Base-by-base conservation (phyloP, 2,113 vertebrate species). In the Bufo gargarizans region DNA sequence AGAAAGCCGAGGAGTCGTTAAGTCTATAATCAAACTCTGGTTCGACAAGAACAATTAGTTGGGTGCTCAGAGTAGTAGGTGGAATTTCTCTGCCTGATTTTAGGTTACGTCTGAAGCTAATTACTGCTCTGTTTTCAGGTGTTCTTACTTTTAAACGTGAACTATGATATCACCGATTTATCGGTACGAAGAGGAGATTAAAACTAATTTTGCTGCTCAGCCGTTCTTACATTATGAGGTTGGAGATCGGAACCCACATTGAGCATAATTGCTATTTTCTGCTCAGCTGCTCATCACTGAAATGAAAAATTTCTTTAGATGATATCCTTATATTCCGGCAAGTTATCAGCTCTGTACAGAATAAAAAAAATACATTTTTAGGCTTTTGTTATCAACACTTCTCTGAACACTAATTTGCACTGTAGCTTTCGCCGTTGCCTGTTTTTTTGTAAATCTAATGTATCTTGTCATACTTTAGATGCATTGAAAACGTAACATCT, bases 191-290 rank as follows among this genome's bases (percentile, higher is more conserved):
- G 85, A 56, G 85, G 67, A 80, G 85, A 22, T 49, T 80, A 61
- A 61, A 72, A 88, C 12, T 74, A 17, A 74, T 88, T 88, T 82
- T 63, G 79, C 79, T 76, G 86, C 59, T 88, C 86, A 82, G 63
- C 67, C 69, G 56, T 56, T 88, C 69, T 61, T 82, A 59, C 17
- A 82, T 81, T 87, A 87, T 58, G 53, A 82, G 77, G 67, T 61
- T 71, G 80, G 43, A 88, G 50, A 88, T 88, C 53, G 19, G 14
- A 88, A 81, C 22, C 59, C 86, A 72, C 65, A 49, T 72, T 88
- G 65, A 76, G 20, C 43, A 82, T 88, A 88, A 88, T 88, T 82
- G 79, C 79, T 88, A 74, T 88, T 88, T 88, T 88, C 79, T 88
- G 86, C 86, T 82, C 45, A 82, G 49, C 69, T 82, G 79, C 86